phyloP scores from a whole-genome alignment of 2,888 invertebrate genomes.

The Hypsopygia costalis region DNA sequence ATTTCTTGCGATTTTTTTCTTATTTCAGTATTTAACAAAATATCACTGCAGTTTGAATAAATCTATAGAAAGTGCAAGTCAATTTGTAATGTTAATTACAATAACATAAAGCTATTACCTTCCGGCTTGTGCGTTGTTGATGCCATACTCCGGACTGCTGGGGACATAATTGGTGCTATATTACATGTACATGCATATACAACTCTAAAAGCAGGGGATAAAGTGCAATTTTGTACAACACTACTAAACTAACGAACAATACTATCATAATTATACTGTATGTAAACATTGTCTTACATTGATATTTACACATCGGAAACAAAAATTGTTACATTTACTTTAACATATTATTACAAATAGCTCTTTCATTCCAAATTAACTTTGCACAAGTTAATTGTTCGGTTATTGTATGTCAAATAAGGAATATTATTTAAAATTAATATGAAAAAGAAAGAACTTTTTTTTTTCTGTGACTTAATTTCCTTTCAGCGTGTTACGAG shows the following conservation, averaged over 20 bases:
- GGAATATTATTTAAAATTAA: too few relatives aligned
- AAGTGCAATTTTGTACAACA: constrained; percentile 19
- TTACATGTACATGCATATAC: constrained; percentile 40
- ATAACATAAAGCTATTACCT: constrained; percentile 36
- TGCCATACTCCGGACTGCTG: constrained; percentile 31
- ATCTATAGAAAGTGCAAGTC: not conserved
- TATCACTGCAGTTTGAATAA: not conserved
- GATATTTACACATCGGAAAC: too few relatives aligned
- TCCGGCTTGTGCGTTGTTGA: constrained; percentile 18
- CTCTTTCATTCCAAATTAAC: too few relatives aligned
- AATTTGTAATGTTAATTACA: constrained; percentile 20
- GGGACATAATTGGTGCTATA: constrained; percentile 49
- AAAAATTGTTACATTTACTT: too few relatives aligned
- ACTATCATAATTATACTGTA: too few relatives aligned
- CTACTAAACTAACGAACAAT: constrained; percentile 11
- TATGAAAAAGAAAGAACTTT: too few relatives aligned
- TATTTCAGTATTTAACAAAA: too few relatives aligned
- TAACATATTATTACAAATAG: too few relatives aligned
- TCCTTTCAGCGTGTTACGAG: not conserved
- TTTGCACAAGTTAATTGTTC: too few relatives aligned
- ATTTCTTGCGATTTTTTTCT: too few relatives aligned
- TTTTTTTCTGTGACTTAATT: not conserved
- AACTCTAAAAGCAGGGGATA: constrained; percentile 23
- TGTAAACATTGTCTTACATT: too few relatives aligned
- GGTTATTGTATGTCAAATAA: too few relatives aligned